These are phyloP conservation scores for Druon quercuslanigerum DNA, from an alignment of 1,140 invertebrate species.

Conservation along the genomic window DNA sequence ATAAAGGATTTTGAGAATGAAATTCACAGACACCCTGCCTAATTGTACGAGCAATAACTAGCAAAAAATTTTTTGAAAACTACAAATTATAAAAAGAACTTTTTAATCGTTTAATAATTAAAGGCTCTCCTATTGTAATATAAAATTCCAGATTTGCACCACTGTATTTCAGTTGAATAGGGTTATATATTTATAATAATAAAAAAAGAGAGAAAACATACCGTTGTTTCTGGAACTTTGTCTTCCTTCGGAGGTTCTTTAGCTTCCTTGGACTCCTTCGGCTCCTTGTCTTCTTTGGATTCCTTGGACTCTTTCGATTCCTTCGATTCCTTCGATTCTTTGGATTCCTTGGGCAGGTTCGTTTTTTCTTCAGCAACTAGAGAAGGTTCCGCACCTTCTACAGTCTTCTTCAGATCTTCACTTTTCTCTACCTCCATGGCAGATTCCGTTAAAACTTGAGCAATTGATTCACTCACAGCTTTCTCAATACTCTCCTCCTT, in stretches of 20 bases:
- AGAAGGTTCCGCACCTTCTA: too few relatives aligned
- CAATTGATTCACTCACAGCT: background rate
- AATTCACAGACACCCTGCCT: too few relatives aligned
- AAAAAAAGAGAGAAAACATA: background rate
- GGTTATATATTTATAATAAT: background rate
- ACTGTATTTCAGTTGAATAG: background rate
- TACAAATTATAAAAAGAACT: too few relatives aligned
- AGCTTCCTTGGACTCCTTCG: background rate
- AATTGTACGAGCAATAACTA: too few relatives aligned
- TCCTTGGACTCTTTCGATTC: background rate
- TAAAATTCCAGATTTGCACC: too few relatives aligned
- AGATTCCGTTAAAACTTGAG: background rate
- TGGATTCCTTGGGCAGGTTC: background rate
- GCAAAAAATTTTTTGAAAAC: too few relatives aligned
- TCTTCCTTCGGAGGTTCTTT: background rate
- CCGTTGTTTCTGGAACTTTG: background rate
- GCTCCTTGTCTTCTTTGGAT: background rate
- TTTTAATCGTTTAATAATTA: too few relatives aligned
- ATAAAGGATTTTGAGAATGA: too few relatives aligned
- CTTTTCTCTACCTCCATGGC: background rate
- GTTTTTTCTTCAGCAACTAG: too few relatives aligned
- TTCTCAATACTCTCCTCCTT: background rate
- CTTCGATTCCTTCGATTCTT: background rate
- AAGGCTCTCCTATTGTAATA: too few relatives aligned
- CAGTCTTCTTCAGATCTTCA: background rate